phyloP scores from a whole-genome alignment of 1,140 invertebrate genomes.

The Pseudobourletiella spinata region DNA sequence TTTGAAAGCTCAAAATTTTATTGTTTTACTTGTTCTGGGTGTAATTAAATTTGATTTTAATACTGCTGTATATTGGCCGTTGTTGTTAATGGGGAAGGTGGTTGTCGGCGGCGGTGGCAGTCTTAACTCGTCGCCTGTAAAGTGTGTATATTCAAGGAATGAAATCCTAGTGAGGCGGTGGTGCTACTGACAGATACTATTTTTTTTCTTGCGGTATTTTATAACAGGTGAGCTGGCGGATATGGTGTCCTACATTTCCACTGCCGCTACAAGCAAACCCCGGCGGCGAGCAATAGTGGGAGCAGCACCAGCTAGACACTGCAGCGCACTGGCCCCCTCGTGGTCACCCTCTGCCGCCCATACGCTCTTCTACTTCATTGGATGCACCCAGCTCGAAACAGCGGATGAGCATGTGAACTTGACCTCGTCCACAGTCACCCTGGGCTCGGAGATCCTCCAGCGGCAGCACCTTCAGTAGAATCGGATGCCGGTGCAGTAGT shows the following conservation, averaged over 20 bases:
- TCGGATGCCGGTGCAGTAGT: conserved; percentile 53
- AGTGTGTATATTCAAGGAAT: no score
- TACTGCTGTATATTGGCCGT: no score
- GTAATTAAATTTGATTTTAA: no score
- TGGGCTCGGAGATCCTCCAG: conserved; percentile 15
- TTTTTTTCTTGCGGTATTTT: no score
- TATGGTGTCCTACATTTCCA: conserved; percentile 53
- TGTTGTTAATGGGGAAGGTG: no score
- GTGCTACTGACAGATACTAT: no score
- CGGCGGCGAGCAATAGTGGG: conserved; percentile 36
- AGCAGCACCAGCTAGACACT: conserved; percentile 23
- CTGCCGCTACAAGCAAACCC: conserved; percentile 38
- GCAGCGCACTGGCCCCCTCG: conserved; percentile 41
- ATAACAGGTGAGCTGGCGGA: conserved; percentile 60
- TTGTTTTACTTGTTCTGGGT: no score
- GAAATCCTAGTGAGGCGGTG: no score
- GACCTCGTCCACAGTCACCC: conserved; percentile 19
- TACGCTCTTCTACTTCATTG: conserved; percentile 59
- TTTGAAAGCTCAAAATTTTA: no score
- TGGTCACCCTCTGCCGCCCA: conserved; percentile 61
- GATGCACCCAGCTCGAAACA: conserved; percentile 61
- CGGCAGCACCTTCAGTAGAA: conserved; percentile 33
- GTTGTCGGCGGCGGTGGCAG: no score
- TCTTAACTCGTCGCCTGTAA: no score
- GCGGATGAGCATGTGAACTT: conserved; percentile 23